Base-by-base conservation (phyloP, 2,888 invertebrate genomes). In the Phengaris arion region DNA sequence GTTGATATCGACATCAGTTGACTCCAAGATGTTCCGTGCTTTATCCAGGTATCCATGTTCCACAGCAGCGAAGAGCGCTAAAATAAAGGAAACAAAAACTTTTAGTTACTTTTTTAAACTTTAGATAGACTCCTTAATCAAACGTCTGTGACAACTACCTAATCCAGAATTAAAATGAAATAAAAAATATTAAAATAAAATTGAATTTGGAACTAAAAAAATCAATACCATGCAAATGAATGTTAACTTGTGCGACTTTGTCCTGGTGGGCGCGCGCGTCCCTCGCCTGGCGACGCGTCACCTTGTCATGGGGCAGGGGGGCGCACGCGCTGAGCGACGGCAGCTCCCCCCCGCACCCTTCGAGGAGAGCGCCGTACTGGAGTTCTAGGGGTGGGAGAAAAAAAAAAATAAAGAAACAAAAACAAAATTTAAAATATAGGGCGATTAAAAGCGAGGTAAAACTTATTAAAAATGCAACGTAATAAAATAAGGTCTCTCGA, bases 31-130 rank as follows among this genome's bases (percentile, higher is more conserved):
- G 75, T 97, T 97, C 82, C 97, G 95, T 9, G 98, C 98, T 86
- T 98, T 97, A 84, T 98, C 98, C 84, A 98, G 91, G 88, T 99
- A 98, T 75, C 98, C 98, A 91, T 98, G 98, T 92, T 99, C 99
- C 57, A 99, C 98, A 7, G 99, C 99, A 57, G 98, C 97, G 87
- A 99, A 98, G 73, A 99, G 94, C 75, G 98, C 99, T 98, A 95
- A 89, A 93, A 92, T 85, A 82, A 83, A 81, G 77, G 77, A 77
- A 80, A 80, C 35, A 64, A 2, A 64, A 12, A 35, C 35, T 45
- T 5, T 64, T 64, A 55, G n/a, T 64, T 0, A 80, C 77, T 80
- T 78, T 72, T 22, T 74, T 79, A 79, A 78, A 83, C 74, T 22
- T 22, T 22, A 22, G n/a, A 22, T 6, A 51, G 1, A 35, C 4